Conservation (phyloP, 2,888 invertebrate species). For the Vandiemenella viatica region DNA sequence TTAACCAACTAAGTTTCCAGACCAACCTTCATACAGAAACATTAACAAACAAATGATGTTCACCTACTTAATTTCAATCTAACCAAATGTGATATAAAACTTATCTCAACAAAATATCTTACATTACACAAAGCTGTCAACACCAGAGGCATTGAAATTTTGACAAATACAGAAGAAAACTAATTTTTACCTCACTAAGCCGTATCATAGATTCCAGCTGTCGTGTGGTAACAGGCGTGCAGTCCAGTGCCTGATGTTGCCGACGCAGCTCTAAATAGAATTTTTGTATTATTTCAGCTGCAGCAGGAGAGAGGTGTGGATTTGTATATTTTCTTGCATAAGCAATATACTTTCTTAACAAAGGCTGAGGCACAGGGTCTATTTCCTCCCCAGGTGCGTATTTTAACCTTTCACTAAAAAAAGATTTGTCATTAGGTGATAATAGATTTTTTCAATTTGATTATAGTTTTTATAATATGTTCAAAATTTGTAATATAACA, state of each 20-base stretch:
- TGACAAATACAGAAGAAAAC: neutral
- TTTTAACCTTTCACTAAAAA: conserved; percentile 43
- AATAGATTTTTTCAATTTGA: too few species aligned
- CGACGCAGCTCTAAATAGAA: conserved; percentile 69
- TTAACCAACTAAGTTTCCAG: too few species aligned
- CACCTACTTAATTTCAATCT: too few species aligned
- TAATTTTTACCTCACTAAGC: conserved; percentile 48
- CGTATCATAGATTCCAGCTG: conserved; percentile 81
- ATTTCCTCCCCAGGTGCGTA: conserved; percentile 42
- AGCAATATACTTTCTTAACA: conserved; percentile 79
- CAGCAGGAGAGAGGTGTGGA: conserved; percentile 57
- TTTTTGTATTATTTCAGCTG: conserved; percentile 51
- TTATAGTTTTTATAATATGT: too few species aligned
- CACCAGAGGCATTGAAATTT: too few species aligned
- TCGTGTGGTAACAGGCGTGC: conserved; percentile 72
- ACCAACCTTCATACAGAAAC: too few species aligned
- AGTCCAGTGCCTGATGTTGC: conserved; percentile 45
- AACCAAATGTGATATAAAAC: too few species aligned
- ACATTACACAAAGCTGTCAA: too few species aligned
- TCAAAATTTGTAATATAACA: too few species aligned
- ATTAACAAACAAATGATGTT: too few species aligned
- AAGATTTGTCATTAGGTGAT: too few species aligned
- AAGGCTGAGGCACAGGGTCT: conserved; percentile 55
- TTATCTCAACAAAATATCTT: too few species aligned
- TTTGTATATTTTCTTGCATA: conserved; percentile 80